Percentiles rank a stretch among this genome's conserved stretches.
Conservation (phyloP, 2,113 vertebrate species). For the Abramis brama region DNA sequence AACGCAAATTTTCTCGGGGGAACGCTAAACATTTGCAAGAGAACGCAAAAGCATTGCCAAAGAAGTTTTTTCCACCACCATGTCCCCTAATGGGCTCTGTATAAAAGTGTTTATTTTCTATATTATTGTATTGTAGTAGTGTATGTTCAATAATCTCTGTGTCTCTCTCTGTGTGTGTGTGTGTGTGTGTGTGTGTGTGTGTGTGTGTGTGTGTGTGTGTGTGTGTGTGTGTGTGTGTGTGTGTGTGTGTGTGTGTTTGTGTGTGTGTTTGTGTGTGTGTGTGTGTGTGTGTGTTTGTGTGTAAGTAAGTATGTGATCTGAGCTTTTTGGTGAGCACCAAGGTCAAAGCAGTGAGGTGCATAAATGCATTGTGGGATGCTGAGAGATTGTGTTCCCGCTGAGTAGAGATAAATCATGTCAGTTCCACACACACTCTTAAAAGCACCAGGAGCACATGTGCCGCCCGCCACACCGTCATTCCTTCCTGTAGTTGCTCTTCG, state of each 20-base stretch:
- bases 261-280: conserved; percentile 59
- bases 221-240: conserved; percentile 54
- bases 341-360: conserved; percentile 38
- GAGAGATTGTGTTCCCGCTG: conserved; percentile 40
- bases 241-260: conserved; percentile 71
- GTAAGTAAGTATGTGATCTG: conserved; percentile 11
- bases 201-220: conserved; percentile 69
- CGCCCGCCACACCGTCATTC: not conserved
- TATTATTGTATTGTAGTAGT: not conserved
- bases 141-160: not conserved
- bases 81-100: not conserved
- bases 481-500: conserved; percentile 14
- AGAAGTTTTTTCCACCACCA: too few species aligned
- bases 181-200: conserved; percentile 68
- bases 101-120: not conserved
- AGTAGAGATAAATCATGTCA: conserved; percentile 39
- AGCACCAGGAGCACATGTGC: conserved; percentile 24
- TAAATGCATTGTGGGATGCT: conserved; percentile 42
- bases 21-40: too few species aligned
- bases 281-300: conserved; percentile 68
- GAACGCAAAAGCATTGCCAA: too few species aligned
- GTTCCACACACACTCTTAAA: conserved; percentile 17
- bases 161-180: conserved; percentile 59
- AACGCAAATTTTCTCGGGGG: too few species aligned
- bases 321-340: conserved; percentile 35